Evolutionary conservation across 2,888 invertebrate species (phyloP).

Genomic region (Torymus tubicola): DNA sequence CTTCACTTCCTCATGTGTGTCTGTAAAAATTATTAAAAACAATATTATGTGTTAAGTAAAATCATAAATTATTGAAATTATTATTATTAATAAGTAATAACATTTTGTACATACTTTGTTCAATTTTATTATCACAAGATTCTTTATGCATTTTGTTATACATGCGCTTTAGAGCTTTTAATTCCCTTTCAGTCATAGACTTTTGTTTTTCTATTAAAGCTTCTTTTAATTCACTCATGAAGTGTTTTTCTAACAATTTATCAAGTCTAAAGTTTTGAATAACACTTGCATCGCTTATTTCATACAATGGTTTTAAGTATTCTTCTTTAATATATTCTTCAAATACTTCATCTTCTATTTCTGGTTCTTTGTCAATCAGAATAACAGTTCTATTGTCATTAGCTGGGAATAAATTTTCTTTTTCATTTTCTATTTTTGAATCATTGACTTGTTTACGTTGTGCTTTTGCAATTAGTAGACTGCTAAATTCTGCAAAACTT

Average conservation of each 20-base stretch:
- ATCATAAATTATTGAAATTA: constrained; percentile 9
- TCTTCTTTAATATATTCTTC: constrained; percentile 73
- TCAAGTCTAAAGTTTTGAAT: constrained; percentile 65
- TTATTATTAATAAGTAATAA: not conserved
- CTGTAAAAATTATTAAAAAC: constrained; percentile 10
- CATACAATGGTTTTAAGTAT: constrained; percentile 67
- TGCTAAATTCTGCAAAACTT: constrained; percentile 69
- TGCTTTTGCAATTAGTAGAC: constrained; percentile 66
- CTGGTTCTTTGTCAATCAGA: constrained; percentile 65
- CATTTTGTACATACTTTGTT: constrained; percentile 27
- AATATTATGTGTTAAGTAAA: constrained; percentile 4
- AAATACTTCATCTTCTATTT: constrained; percentile 73
- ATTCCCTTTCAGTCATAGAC: constrained; percentile 71
- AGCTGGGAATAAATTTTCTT: constrained; percentile 35
- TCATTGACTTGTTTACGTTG: constrained; percentile 31
- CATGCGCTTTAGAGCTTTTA: constrained; percentile 70
- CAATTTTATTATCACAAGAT: constrained; percentile 34
- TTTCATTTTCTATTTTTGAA: constrained; percentile 16
- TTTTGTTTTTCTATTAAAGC: constrained; percentile 71
- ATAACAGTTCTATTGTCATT: constrained; percentile 54
- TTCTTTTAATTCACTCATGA: constrained; percentile 73
- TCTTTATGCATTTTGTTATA: constrained; percentile 60
- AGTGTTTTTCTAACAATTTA: constrained; percentile 69
- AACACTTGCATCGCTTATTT: constrained; percentile 63
- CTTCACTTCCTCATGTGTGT: constrained; percentile 4